Conservation (phyloP, 2,797 vertebrate species). For the Labroides dimidiatus region DNA sequence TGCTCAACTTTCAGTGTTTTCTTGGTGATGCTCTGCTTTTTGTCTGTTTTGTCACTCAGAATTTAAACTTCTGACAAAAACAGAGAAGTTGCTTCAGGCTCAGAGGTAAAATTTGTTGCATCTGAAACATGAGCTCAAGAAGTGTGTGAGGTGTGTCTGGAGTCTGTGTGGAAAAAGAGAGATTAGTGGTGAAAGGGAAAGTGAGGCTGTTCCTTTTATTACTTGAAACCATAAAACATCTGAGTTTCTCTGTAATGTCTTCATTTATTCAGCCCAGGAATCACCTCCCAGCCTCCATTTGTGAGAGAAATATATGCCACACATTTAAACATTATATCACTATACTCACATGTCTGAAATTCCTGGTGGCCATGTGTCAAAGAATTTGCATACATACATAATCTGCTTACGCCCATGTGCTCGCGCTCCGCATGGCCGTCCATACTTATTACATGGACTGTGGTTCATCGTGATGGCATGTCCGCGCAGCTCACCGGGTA, state of each 20-base stretch:
- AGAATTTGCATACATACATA: slow-evolving; percentile 61
- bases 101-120: too few species aligned
- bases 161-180: neutral
- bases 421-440: slow-evolving; percentile 37
- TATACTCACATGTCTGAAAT: slow-evolving; percentile 36
- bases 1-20: too few species aligned
- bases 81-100: too few species aligned
- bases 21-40: too few species aligned
- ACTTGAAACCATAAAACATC: too few species aligned
- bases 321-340: slow-evolving; percentile 27
- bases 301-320: slow-evolving; percentile 8
- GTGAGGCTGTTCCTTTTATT: too few species aligned
- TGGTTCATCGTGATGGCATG: slow-evolving; percentile 41
- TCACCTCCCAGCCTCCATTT: neutral
- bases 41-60: too few species aligned
- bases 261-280: slow-evolving; percentile 6
- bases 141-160: neutral
- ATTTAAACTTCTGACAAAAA: too few species aligned
- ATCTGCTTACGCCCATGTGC: slow-evolving; percentile 57
- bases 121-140: too few species aligned
- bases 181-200: neutral
- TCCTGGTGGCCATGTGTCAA: slow-evolving; percentile 45
- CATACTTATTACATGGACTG: slow-evolving; percentile 65
- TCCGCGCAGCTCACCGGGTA: slow-evolving; percentile 49
- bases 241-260: neutral